Base-by-base conservation (phyloP, 2,797 vertebrate species). In the Myripristis murdjan region DNA sequence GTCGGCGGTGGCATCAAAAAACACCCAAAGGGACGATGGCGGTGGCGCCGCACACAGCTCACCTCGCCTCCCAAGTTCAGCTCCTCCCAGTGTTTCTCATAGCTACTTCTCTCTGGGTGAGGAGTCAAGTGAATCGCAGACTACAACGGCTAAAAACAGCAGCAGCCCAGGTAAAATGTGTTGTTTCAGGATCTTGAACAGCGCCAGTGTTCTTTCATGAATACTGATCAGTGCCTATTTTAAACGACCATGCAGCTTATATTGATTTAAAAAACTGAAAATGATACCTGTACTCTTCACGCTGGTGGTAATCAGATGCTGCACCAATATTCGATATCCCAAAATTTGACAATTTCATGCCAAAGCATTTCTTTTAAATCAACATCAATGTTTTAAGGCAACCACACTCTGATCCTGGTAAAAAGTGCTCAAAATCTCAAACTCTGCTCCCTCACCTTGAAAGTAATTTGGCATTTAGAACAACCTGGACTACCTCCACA, bases 1-100 rank as follows among this genome's bases (percentile, higher is more conserved):
- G 85, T 91, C 79, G 81, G 83, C 49, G 26, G 59, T 33, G 33
- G 51, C 70, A 64, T 85, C 75, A 77, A 81, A 85, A 33, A 85
- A 77, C 72, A 76, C 74, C 84, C 79, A 69, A 60, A 78, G 86
- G 76, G 71, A 77, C 26, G 65, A 46, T 14, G 52, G 64, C 1
- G 61, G 77, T 43, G 61, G 43, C 12, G 55, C 68, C 71, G 78
- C 71, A 59, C 65, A 37, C 84, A 63, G 67, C 71, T 80, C 43
- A 1, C 37, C 70, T 74, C 26, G 5, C 67, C 71, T 79, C 77
- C 70, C 33, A 18, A 60, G 57, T 55, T 37, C 41, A 7, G 43
- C 68, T 31, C 54, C 69, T 59, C 56, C 24, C 49, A n/a, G 0
- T 0, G 22, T 75, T 51, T 28, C 69, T 77, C 61, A 65, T 82